Evolutionary conservation across 2,113 vertebrate genomes (phyloP).

Genomic region (Ptilonorhynchus violaceus): DNA sequence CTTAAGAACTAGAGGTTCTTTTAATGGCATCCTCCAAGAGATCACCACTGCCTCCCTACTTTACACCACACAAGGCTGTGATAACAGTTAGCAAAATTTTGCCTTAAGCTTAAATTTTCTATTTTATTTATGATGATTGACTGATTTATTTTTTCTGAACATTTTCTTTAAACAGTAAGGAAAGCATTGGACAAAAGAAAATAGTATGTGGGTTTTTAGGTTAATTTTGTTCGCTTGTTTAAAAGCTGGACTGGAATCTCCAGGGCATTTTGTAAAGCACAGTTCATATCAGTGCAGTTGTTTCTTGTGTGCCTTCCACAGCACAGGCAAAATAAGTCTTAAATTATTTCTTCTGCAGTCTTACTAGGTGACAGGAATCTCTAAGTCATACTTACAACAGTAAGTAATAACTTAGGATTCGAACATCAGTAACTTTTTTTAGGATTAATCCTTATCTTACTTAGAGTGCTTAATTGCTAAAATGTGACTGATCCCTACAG

Average conservation of each 20-base stretch:
- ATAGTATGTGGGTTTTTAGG: fast-evolving
- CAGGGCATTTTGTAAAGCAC: neutral
- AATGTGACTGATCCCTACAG: neutral
- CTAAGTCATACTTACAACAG: neutral
- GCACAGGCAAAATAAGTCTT: neutral
- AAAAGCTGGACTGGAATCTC: neutral
- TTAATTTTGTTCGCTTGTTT: neutral
- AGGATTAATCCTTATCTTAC: neutral
- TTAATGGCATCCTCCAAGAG: neutral
- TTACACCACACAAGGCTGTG: neutral
- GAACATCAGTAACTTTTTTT: neutral
- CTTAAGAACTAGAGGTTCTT: neutral
- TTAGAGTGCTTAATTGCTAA: neutral
- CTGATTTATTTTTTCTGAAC: neutral
- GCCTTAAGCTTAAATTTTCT: neutral
- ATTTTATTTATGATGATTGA: neutral
- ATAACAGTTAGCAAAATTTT: neutral
- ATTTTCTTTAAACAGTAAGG: neutral
- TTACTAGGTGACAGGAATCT: neutral
- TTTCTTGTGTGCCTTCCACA: neutral
- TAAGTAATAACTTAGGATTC: neutral
- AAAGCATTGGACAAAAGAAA: neutral
- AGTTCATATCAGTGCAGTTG: neutral
- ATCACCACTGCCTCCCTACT: neutral
- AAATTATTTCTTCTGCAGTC: neutral